Base-by-base conservation (phyloP, 2,113 vertebrate genomes). In the Alaudala cheleensis region DNA sequence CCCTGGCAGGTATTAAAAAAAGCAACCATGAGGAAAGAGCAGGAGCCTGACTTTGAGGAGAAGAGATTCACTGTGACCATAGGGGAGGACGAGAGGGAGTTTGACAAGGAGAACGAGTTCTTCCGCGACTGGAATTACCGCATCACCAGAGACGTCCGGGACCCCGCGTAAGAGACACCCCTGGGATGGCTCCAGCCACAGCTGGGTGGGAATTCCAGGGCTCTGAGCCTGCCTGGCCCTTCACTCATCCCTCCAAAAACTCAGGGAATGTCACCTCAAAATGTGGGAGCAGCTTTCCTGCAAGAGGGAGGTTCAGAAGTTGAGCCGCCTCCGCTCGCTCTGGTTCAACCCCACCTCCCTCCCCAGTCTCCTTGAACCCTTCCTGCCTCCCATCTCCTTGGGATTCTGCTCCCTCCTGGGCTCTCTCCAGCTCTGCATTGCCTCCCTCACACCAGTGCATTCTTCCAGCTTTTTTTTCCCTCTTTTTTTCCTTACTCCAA, bases 101-200 rank as follows among this genome's bases (percentile, higher is more conserved):
- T 99, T n/a, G 99, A 99, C 98, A 99, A 99, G 90, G 99, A 99
- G 91, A 99, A 99, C 4, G 99, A 99, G 60, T 99, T 99, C 93
- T 99, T 99, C 97, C 98, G 99, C 6, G 99, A 99, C 82, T 99
- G 99, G 97, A 99, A 98, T 93, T 99, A 99, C 77, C 99, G 99
- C 72, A 98, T 99, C 95, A 99, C 98, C 13, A 96, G 98, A 82
- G 99, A 99, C 12, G 98, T 99, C 93, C 93, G 99, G 97, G 99
- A 99, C 29, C 92, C 98, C 25, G 93, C 97, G 98, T 99, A 98
- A 98, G 98, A 62, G 14, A 1, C 71, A 6, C 16, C 16, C 90
- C 21, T 51, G 42, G 5, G 2, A 26, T 14, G 40, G 51, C 83
- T 14, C 1, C 1, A 0, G 39, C 70, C 37, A 1, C 4, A 1